phyloP scores from a whole-genome alignment of 1,140 invertebrate genomes.

The Rhynchophorus ferrugineus region DNA sequence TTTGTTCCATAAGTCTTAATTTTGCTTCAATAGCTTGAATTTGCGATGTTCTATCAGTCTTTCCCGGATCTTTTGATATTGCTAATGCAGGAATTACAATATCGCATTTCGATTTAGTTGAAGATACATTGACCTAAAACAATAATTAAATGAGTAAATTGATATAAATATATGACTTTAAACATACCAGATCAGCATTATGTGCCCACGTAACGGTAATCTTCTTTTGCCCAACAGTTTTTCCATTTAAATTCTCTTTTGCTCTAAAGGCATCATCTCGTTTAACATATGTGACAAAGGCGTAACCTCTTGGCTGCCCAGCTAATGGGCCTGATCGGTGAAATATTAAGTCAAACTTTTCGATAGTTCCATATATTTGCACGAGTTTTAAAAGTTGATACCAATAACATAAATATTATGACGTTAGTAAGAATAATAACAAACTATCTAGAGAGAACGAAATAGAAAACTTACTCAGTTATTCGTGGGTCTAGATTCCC shows the following conservation, averaged over 20 bases:
- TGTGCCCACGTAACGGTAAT: conserved; percentile 79
- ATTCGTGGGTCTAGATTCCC: conserved; percentile 81
- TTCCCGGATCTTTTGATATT: conserved; percentile 58
- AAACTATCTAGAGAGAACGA: neutral
- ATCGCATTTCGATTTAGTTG: conserved; percentile 62
- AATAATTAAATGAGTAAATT: conserved; percentile 9
- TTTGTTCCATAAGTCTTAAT: conserved; percentile 67
- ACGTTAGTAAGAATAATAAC: no score
- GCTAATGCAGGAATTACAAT: conserved; percentile 67
- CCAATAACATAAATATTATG: conserved; percentile 53
- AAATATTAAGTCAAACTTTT: conserved; percentile 91
- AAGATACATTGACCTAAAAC: conserved; percentile 54
- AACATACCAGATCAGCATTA: conserved; percentile 59
- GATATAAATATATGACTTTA: neutral
- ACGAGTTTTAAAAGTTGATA: conserved; percentile 90
- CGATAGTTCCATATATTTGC: conserved; percentile 83
- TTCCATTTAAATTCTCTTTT: conserved; percentile 65
- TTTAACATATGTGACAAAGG: conserved; percentile 78
- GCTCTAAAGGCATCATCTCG: conserved; percentile 58
- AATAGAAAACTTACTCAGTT: conserved; percentile 77
- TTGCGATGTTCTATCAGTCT: conserved; percentile 65
- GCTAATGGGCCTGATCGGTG: conserved; percentile 80
- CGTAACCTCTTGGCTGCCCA: conserved; percentile 86
- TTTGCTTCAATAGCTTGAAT: conserved; percentile 85
- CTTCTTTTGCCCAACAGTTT: conserved; percentile 62